phyloP scores from a whole-genome alignment of 1,140 invertebrate genomes.

The Dermatophagoides farinae region DNA sequence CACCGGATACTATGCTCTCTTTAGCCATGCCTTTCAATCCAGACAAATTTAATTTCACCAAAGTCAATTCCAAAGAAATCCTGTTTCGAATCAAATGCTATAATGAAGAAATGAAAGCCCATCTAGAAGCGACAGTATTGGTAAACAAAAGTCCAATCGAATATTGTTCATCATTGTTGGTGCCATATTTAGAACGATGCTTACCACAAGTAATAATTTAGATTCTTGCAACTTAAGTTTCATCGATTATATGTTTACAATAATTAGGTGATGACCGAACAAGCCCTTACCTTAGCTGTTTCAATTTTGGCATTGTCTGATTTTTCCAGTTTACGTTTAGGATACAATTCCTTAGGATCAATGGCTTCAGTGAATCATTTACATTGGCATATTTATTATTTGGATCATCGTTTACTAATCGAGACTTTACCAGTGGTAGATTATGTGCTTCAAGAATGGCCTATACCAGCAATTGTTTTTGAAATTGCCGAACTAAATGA shows the following conservation, averaged over 20 bases:
- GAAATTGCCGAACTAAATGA: conserved; percentile 10
- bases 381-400: conserved; percentile 28
- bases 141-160: conserved; percentile 28
- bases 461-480: conserved; percentile 16
- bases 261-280: conserved; percentile 11
- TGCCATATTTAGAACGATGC: conserved; percentile 23
- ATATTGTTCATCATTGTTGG: conserved; percentile 25
- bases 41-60: conserved; percentile 26
- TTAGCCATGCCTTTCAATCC: conserved; percentile 24
- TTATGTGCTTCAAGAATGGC: conserved; percentile 12
- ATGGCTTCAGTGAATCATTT: conserved; percentile 29
- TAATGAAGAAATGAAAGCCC: neutral
- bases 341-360: conserved; percentile 30
- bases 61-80: conserved; percentile 23
- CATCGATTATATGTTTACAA: neutral
- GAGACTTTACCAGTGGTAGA: conserved; percentile 16
- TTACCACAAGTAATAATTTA: conserved; percentile 20
- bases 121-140: conserved; percentile 18
- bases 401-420: conserved; percentile 23
- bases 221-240: neutral
- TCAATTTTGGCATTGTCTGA: conserved; percentile 11
- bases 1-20: conserved; percentile 22
- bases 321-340: conserved; percentile 22
- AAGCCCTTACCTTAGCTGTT: conserved; percentile 16
- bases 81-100: conserved; percentile 19